Evolutionary conservation across 53 echinoderm and acorn worm genomes (phyloP).

Genomic region (Echinarachnius parma): DNA sequence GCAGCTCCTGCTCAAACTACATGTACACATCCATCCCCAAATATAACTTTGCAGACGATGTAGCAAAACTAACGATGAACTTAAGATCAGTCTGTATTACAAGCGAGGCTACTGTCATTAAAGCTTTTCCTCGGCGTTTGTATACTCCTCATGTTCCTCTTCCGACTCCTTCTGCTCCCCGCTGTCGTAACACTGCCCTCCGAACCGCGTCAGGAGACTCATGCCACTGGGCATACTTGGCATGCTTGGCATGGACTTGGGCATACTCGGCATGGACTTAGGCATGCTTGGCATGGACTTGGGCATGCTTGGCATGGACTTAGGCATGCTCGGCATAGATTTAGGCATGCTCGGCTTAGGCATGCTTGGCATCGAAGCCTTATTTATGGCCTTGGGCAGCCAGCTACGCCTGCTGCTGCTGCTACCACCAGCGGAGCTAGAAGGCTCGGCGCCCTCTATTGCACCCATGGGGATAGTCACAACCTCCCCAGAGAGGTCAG

Average conservation of each 20-base stretch:
- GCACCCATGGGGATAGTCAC: conserved; percentile 18
- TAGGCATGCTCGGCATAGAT: conserved; percentile 4
- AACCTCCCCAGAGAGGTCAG: not conserved
- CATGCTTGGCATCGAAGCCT: too few relatives aligned
- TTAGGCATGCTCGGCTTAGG: too few relatives aligned
- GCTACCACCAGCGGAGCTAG: conserved; percentile 12
- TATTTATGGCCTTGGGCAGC: conserved; percentile 8
- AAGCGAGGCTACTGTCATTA: conserved; percentile 22
- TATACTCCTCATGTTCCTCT: conserved; percentile 25
- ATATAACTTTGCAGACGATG: too few relatives aligned
- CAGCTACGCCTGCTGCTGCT: conserved; percentile 39
- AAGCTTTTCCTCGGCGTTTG: conserved; percentile 27
- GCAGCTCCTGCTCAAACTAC: too few relatives aligned
- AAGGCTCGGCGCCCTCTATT: conserved; percentile 17
- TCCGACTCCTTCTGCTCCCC: conserved; percentile 47
- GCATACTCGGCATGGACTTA: conserved; percentile 28
- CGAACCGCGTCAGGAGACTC: conserved; percentile 54
- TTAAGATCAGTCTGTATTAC: too few relatives aligned
- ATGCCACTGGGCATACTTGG: conserved; percentile 41
- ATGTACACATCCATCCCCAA: too few relatives aligned
- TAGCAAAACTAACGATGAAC: too few relatives aligned
- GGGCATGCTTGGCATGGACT: conserved; percentile 9
- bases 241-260: conserved; percentile 46
- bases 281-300: too few relatives aligned
- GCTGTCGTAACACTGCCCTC: conserved; percentile 66